Evolutionary conservation across 2,888 invertebrate genomes (phyloP), one percentile per base, ranked within the genome.

Genomic region (Nematopogon swammerdamellus): DNA sequence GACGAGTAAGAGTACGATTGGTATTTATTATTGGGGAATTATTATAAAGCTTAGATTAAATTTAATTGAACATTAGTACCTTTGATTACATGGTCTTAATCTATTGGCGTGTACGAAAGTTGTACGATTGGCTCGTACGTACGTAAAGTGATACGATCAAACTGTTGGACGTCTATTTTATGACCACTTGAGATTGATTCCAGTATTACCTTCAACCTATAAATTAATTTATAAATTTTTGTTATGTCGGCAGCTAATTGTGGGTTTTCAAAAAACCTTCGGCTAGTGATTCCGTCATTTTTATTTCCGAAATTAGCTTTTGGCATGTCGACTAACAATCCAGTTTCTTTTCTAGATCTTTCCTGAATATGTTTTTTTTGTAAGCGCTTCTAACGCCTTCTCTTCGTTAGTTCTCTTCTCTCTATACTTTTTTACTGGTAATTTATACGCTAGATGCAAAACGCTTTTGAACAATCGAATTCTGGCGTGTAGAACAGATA

Each of bases 231-330:
- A 52, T 54, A 52, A n/a, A 65, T 49, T 1, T 60, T 62, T 45
- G 64, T 67, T 20, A 65, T 63, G 51, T 57, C 54, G 30, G 65
- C 55, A 47, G 59, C 50, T 50, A 56, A 25, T 52, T 59, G 49
- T 2, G 60, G 58, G 50, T 63, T 48, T 16, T 55, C 55, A 56
- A 63, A 65, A 58, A 63, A 65, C 49, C 60, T 54, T 49, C 63
- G 52, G 48, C 56, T 59, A 1, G 60, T 61, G 51, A 60, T 63
- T 16, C 58, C 61, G 49, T 61, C 60, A 56, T 63, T 64, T 2
- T 60, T 59, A 45, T 60, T 64, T 6, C 63, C 61, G 48, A 59
- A 60, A 14, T 58, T 56, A 14, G 55, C 47, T 50, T 64, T 63
- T 56, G 53, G 58, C 55, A 53, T 58, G 62, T 61, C 61, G 45